A percentile compares a stretch with the other conserved stretches of the same genome.
phyloP scores from a whole-genome alignment of 2,888 invertebrate genomes.

The Nomada ruficornis region DNA sequence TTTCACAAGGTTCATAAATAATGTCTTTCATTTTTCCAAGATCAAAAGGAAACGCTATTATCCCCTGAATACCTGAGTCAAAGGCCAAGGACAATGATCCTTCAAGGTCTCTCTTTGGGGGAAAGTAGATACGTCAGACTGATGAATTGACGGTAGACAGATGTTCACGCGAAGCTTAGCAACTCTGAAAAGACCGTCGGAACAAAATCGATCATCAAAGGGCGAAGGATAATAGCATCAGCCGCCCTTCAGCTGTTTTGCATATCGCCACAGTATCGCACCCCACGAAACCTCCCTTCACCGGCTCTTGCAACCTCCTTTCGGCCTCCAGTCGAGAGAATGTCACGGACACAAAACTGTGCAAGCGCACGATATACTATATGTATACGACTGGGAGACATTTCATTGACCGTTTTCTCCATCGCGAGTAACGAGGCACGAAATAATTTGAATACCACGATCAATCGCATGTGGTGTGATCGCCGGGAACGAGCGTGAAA shows the following conservation, averaged over 20 bases:
- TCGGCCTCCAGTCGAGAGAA: not conserved
- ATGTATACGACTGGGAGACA: not conserved
- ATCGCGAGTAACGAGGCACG: not conserved
- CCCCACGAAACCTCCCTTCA: not conserved
- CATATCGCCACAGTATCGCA: constrained; percentile 31
- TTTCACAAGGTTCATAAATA: no score
- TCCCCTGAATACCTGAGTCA: no score
- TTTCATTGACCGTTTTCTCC: not conserved
- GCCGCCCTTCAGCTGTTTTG: constrained; percentile 8
- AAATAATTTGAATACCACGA: not conserved
- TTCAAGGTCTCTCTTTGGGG: not conserved
- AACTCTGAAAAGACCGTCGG: not conserved
- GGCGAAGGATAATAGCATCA: constrained; percentile 15
- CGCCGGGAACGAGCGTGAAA: constrained; percentile 36
- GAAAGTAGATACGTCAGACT: not conserved
- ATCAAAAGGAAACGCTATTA: not conserved
- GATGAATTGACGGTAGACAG: constrained; percentile 15
- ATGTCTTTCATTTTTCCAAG: not conserved
- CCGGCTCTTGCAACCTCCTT: not conserved
- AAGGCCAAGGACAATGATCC: not conserved
- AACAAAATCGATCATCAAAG: constrained; percentile 21
- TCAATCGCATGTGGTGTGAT: not conserved
- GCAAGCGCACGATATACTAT: not conserved
- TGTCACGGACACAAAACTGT: no score
- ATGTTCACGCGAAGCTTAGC: not conserved